Conservation (phyloP, 2,888 invertebrate genomes). For the Empis livida region DNA sequence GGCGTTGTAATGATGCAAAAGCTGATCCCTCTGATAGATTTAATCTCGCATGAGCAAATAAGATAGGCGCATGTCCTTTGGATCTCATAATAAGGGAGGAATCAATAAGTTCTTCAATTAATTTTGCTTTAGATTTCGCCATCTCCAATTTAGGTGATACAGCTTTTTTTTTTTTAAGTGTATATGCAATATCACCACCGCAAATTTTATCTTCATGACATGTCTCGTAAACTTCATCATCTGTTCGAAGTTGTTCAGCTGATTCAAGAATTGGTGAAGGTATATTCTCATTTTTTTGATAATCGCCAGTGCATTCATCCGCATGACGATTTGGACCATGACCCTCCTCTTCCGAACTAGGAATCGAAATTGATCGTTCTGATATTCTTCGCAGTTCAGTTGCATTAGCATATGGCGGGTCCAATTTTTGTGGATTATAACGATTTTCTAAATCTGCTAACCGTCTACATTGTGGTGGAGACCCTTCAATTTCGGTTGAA, state of each 20-base stretch:
- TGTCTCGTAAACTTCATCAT: constrained; percentile 39
- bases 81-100: constrained; percentile 54
- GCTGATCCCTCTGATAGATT: constrained; percentile 78
- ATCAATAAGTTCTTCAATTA: constrained; percentile 51
- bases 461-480: constrained; percentile 58
- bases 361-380: constrained; percentile 60
- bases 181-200: constrained; percentile 43
- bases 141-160: constrained; percentile 12
- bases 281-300: constrained; percentile 46
- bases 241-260: constrained; percentile 46
- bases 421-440: constrained; percentile 46
- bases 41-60: constrained; percentile 66
- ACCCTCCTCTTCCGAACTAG: constrained; percentile 62
- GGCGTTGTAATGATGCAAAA: constrained; percentile 58
- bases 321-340: constrained; percentile 44
- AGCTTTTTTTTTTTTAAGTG: constrained; percentile 20
- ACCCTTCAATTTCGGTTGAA: constrained; percentile 64
- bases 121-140: constrained; percentile 38
- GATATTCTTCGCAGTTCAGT: constrained; percentile 57
- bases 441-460: constrained; percentile 50
- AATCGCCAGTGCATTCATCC: constrained; percentile 46
- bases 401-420: constrained; percentile 48
- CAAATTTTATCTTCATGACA: constrained; percentile 38
- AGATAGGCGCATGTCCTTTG: constrained; percentile 60
- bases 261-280: constrained; percentile 50